Evolutionary conservation across 2,113 vertebrate species (phyloP).

Genomic region (Mastomys coucha): DNA sequence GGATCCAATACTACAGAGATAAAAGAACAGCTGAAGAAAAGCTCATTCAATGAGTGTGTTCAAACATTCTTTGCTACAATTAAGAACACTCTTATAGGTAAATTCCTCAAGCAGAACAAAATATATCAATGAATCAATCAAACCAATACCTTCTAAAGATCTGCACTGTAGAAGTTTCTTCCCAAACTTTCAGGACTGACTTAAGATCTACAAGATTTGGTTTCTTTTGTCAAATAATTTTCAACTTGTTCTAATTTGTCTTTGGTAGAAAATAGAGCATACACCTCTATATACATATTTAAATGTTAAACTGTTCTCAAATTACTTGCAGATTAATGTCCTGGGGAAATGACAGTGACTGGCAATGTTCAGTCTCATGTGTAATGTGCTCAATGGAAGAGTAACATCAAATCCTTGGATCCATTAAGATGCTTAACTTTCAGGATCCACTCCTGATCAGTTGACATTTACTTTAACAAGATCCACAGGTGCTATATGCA

Average conservation of each 20-base stretch:
- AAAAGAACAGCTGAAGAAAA: neutral
- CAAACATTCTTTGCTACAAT: neutral
- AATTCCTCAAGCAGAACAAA: neutral
- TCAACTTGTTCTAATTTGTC: neutral
- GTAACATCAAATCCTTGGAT: neutral
- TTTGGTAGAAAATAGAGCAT: neutral
- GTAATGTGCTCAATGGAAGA: neutral
- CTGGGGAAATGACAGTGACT: neutral
- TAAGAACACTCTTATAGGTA: constrained; percentile 16
- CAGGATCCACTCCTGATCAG: too few species aligned
- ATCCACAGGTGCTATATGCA: neutral
- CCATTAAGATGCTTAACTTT: neutral
- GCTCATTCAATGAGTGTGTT: neutral
- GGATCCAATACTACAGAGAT: neutral
- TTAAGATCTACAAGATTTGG: neutral
- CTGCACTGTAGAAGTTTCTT: neutral
- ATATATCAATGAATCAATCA: neutral
- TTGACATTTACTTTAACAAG: constrained; percentile 29
- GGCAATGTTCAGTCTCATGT: neutral
- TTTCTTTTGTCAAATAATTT: constrained; percentile 43
- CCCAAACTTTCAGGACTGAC: neutral
- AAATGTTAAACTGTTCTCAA: neutral
- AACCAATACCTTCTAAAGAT: neutral
- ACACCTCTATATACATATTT: neutral
- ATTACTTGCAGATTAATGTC: neutral